Evolutionary conservation across 2,113 vertebrate genomes (phyloP).

Genomic region (Catharus fuscescens): DNA sequence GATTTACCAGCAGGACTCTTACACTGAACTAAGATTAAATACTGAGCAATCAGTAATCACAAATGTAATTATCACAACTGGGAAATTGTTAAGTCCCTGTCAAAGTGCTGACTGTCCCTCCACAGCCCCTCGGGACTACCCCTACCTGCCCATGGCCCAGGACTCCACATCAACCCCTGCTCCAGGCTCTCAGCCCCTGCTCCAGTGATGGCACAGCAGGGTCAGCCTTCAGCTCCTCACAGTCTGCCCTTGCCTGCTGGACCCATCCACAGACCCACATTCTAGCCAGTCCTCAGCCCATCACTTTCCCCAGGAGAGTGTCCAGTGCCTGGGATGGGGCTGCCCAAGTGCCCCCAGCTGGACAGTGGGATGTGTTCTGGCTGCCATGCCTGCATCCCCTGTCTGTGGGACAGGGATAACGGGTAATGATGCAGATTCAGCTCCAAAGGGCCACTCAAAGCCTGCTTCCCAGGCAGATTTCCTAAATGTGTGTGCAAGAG

Average conservation of each 20-base stretch:
- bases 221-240: not conserved
- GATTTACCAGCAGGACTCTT: not conserved
- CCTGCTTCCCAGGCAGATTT: not conserved
- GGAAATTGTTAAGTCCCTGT: not conserved
- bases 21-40: not conserved
- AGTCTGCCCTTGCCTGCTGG: not conserved
- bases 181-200: not conserved
- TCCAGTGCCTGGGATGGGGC: fast-evolving
- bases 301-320: not conserved
- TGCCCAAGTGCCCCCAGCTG: fast-evolving
- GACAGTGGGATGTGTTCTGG: not conserved
- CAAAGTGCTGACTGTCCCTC: not conserved
- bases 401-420: not conserved
- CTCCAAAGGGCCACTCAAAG: not conserved
- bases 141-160: not conserved
- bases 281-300: not conserved
- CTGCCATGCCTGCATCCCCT: not conserved
- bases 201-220: not conserved
- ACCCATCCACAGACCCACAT: not conserved
- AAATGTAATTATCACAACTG: not conserved
- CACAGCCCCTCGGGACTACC: fast-evolving
- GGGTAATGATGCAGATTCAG: not conserved
- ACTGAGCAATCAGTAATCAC: not conserved
- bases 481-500: not conserved
- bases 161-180: too few species aligned